Evolutionary conservation across 2,113 vertebrate species (phyloP).

Genomic region (Ictalurus furcatus): DNA sequence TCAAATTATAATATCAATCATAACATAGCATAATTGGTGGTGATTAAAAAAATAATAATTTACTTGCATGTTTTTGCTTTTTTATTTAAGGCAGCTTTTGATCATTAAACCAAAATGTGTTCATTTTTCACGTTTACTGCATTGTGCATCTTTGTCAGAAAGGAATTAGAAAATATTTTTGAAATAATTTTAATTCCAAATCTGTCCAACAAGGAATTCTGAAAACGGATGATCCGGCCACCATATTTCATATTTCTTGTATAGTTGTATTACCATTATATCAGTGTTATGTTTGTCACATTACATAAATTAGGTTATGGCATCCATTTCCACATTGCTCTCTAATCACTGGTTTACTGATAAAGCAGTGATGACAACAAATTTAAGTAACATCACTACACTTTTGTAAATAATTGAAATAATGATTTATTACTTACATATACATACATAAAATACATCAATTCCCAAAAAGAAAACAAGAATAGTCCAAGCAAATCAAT

Average conservation of each 20-base stretch:
- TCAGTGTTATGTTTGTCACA: not conserved
- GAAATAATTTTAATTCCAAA: not conserved
- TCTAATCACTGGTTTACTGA: not conserved
- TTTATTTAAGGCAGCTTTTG: not conserved
- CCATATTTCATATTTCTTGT: not conserved
- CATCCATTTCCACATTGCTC: not conserved
- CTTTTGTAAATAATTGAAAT: not conserved
- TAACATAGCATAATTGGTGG: not conserved
- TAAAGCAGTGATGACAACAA: not conserved
- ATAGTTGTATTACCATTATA: not conserved
- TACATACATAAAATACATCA: constrained; percentile 24
- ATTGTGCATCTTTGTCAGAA: not conserved
- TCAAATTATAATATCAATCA: not conserved
- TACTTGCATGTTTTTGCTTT: not conserved
- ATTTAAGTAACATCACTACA: not conserved
- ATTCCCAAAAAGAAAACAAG: constrained; percentile 37
- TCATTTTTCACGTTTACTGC: not conserved
- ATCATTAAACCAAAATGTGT: not conserved
- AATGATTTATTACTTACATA: constrained; percentile 38
- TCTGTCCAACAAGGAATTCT: not conserved
- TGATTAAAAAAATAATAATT: too few relatives aligned
- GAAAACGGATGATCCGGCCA: not conserved
- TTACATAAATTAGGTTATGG: not conserved
- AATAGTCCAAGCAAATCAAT: not conserved
- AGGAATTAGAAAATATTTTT: not conserved